phyloP scores from a whole-genome alignment of 2,888 invertebrate species.

The Gortyna flavago region DNA sequence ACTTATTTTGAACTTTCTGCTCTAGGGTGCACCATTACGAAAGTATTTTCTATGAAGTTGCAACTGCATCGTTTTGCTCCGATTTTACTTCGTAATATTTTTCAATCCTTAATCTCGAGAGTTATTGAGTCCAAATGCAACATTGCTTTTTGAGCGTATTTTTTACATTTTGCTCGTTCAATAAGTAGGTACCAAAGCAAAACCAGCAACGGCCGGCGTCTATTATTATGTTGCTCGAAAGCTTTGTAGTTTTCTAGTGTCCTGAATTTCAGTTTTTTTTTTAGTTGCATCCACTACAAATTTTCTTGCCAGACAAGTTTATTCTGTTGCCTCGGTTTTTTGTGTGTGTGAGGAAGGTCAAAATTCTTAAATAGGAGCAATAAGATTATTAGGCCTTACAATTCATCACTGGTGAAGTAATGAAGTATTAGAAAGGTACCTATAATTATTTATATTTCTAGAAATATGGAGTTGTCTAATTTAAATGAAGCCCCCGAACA shows the following conservation, averaged over 20 bases:
- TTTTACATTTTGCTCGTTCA: neutral
- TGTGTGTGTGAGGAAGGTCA: neutral
- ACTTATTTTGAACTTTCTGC: conserved; percentile 61
- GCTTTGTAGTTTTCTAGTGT: conserved; percentile 12
- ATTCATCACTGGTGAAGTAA: neutral
- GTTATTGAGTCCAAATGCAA: neutral
- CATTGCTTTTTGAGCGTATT: neutral
- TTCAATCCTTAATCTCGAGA: conserved; percentile 5
- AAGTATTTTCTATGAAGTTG: conserved; percentile 59
- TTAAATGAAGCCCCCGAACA: neutral
- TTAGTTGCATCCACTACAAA: neutral
- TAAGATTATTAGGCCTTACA: neutral
- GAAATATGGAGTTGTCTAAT: neutral
- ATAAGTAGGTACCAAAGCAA: neutral
- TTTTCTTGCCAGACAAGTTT: neutral
- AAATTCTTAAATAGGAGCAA: neutral
- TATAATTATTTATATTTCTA: neutral
- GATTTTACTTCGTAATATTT: conserved; percentile 24
- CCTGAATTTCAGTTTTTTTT: conserved; percentile 6
- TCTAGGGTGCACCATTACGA: conserved; percentile 54
- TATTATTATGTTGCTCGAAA: neutral
- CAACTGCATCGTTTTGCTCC: conserved; percentile 51
- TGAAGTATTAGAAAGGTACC: too few relatives aligned
- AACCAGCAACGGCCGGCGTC: neutral
- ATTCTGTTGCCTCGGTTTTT: neutral